Percentiles rank a stretch among this genome's conserved stretches.
phyloP scores from a whole-genome alignment of 2,888 invertebrate species.

The Hyles lineata region DNA sequence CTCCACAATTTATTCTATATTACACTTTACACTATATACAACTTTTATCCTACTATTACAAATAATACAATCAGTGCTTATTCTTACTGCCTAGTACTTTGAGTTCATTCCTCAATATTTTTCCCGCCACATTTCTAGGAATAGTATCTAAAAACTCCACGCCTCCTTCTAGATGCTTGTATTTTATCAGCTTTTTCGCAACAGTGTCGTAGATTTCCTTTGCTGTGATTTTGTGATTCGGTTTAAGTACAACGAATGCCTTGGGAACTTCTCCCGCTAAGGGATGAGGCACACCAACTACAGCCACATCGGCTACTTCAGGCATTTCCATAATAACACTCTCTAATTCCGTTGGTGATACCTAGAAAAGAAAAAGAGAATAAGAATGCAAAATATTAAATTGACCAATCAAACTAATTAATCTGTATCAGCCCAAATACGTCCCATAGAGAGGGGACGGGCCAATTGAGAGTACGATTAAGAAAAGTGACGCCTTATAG shows the following conservation, averaged over 20 bases:
- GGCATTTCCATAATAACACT: conserved; percentile 89
- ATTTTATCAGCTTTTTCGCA: conserved; percentile 87
- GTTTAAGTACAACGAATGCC: conserved; percentile 89
- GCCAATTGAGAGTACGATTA: too few species aligned
- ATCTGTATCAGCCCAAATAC: too few species aligned
- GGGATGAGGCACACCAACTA: conserved; percentile 89
- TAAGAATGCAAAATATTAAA: neutral
- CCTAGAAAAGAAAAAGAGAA: conserved; percentile 78
- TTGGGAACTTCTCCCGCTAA: conserved; percentile 90
- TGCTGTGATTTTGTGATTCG: conserved; percentile 81
- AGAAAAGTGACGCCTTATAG: too few species aligned
- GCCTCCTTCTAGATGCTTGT: conserved; percentile 90
- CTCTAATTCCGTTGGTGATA: conserved; percentile 94
- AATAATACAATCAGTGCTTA: conserved; percentile 37
- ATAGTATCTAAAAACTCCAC: conserved; percentile 88
- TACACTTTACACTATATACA: conserved; percentile 45
- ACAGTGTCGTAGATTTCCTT: conserved; percentile 85
- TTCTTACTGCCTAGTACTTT: conserved; percentile 71
- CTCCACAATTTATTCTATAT: conserved; percentile 32
- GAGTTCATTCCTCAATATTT: conserved; percentile 89
- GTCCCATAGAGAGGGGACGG: too few species aligned
- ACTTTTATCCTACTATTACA: conserved; percentile 29
- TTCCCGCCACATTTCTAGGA: conserved; percentile 91
- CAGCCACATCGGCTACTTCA: conserved; percentile 90
- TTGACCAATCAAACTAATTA: too few species aligned